phyloP scores from a whole-genome alignment of 2,797 vertebrate species.

The Pangasius mekongensis region DNA sequence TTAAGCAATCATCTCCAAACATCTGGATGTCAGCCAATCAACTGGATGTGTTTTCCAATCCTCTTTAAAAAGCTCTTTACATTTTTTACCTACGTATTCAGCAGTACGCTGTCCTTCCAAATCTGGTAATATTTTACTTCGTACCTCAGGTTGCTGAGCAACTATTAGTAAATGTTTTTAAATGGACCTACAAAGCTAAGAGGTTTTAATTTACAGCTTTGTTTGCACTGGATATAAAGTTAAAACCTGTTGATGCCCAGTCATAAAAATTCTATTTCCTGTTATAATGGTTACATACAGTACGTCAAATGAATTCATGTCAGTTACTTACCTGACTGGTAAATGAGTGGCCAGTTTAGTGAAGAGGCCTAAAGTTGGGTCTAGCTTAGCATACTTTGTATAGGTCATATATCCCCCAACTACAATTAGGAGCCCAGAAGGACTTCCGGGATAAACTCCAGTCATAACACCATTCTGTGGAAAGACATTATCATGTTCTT shows the following conservation, averaged over 20 bases:
- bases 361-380: constrained; percentile 91
- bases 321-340: constrained; percentile 74
- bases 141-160: neutral
- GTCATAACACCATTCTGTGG: constrained; percentile 88
- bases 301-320: neutral
- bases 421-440: constrained; percentile 90
- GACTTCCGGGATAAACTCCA: constrained; percentile 94
- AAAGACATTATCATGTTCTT: constrained; percentile 32
- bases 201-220: neutral
- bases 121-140: neutral
- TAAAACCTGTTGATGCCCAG: neutral
- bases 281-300: neutral
- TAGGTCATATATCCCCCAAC: constrained; percentile 91
- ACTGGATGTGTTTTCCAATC: neutral
- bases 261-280: neutral
- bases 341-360: constrained; percentile 75
- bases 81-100: neutral
- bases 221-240: neutral
- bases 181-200: neutral
- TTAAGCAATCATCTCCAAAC: neutral
- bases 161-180: no score
- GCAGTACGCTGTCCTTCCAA: neutral
- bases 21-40: neutral
- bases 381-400: constrained; percentile 86
- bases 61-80: neutral